A percentile compares a stretch with the other conserved stretches of the same genome.
These are phyloP conservation scores for Leucania comma DNA, from an alignment of 2,888 invertebrate genomes.

Conservation along the genomic window DNA sequence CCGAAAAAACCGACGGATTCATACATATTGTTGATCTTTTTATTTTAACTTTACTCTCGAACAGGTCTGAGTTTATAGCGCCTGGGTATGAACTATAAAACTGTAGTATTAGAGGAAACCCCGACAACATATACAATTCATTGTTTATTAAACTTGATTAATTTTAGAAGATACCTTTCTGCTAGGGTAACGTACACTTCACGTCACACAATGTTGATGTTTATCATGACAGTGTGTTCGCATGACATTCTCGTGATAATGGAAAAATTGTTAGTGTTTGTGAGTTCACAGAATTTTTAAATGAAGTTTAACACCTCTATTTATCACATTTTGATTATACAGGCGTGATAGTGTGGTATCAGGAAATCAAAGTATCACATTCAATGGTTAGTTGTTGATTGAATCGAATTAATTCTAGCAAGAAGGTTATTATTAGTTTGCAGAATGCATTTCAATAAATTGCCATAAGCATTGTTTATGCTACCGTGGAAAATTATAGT, in stretches of 20 bases:
- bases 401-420: background rate
- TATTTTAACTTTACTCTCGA: too few species aligned
- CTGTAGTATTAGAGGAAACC: too few species aligned
- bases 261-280: background rate
- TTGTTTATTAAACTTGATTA: too few species aligned
- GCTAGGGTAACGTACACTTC: too few species aligned
- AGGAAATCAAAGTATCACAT: background rate
- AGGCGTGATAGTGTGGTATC: background rate
- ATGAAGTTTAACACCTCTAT: background rate
- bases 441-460: background rate
- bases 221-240: conserved; percentile 23
- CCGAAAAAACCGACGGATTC: too few species aligned
- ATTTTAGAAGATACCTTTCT: too few species aligned
- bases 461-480: too few species aligned
- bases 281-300: conserved; percentile 8
- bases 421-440: background rate
- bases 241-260: conserved; percentile 15
- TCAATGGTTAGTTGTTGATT: background rate
- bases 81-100: too few species aligned
- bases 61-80: too few species aligned
- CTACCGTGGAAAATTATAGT: background rate
- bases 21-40: too few species aligned
- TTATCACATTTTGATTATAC: background rate
- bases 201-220: background rate
- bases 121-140: too few species aligned